Evolutionary conservation across 2,888 invertebrate species (phyloP).

Genomic region (Caenorhabditis drosophilae): DNA sequence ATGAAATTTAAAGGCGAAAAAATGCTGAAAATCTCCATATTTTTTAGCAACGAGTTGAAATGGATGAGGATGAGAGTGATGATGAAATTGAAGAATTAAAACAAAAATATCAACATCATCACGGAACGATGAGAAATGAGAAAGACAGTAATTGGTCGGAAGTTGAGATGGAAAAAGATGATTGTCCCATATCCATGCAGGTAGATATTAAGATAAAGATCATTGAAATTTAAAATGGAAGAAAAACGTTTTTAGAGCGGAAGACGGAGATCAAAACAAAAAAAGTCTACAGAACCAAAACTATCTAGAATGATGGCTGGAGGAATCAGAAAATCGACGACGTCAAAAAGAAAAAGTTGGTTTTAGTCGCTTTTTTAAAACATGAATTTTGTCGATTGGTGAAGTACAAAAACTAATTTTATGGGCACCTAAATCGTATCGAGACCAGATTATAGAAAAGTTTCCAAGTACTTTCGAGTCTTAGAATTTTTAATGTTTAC

Average conservation of each 20-base stretch:
- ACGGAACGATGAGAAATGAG: constrained; percentile 29
- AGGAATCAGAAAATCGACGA: constrained; percentile 11
- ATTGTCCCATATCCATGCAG: constrained; percentile 30
- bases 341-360: neutral
- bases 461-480: too few relatives aligned
- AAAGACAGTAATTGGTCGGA: too few relatives aligned
- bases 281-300: constrained; percentile 10
- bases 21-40: neutral
- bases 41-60: neutral
- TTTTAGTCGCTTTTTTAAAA: too few relatives aligned
- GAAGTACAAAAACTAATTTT: neutral
- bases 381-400: neutral
- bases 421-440: neutral
- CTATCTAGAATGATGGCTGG: constrained; percentile 46
- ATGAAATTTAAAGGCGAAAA: neutral
- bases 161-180: constrained; percentile 7
- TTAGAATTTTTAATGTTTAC: neutral
- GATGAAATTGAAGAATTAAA: constrained; percentile 30
- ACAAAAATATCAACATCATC: constrained; percentile 37
- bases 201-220: too few relatives aligned
- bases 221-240: too few relatives aligned
- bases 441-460: too few relatives aligned
- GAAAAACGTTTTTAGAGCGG: neutral
- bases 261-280: constrained; percentile 8
- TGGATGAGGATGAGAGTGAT: constrained; percentile 26